Evolutionary conservation across 1,140 invertebrate genomes (phyloP).

Genomic region (Heliconius himera): DNA sequence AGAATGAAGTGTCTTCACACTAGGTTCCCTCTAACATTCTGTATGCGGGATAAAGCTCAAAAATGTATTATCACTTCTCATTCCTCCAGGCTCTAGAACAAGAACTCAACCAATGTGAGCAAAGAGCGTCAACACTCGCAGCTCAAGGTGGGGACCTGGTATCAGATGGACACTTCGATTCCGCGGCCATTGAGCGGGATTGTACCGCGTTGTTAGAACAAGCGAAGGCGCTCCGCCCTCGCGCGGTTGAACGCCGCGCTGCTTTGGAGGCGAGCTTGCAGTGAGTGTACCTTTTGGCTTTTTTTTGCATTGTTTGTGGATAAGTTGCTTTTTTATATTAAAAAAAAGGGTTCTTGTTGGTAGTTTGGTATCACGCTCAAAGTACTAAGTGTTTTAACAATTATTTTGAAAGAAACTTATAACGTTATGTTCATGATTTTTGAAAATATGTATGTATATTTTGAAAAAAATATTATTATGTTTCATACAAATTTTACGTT

Average conservation of each 20-base stretch:
- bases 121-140: conserved; percentile 83
- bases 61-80: neutral
- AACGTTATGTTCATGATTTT: no score
- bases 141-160: conserved; percentile 94
- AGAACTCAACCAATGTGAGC: conserved; percentile 89
- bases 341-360: no score
- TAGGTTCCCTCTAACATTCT: no score
- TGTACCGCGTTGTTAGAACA: conserved; percentile 88
- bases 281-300: conserved; percentile 49
- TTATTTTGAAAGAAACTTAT: no score
- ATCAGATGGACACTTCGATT: conserved; percentile 96
- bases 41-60: no score
- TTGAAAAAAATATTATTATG: no score
- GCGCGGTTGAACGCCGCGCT: conserved; percentile 85
- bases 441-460: no score
- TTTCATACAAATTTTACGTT: no score
- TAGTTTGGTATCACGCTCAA: no score
- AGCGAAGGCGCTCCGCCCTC: conserved; percentile 84
- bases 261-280: conserved; percentile 92
- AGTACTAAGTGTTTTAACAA: no score
- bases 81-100: conserved; percentile 84
- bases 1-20: no score
- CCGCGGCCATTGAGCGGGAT: conserved; percentile 90
- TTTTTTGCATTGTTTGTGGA: neutral
- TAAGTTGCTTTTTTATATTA: no score